Conservation (phyloP, 2,113 vertebrate species). For the Prietella phreatophila region DNA sequence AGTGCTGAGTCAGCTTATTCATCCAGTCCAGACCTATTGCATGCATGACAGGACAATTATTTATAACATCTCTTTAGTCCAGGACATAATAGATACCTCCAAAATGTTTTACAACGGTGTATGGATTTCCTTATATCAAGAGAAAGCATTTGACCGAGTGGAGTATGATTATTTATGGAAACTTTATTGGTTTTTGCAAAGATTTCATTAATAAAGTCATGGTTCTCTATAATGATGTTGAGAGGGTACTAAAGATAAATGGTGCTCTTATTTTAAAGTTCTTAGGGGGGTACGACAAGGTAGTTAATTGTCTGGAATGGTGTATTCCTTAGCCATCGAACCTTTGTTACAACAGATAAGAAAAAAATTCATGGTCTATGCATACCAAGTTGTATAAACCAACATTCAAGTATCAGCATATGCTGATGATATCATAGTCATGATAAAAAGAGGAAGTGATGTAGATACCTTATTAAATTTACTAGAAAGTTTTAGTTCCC, state of each 20-base stretch:
- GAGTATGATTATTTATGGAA: neutral
- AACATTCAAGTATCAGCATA: neutral
- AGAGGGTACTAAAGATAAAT: neutral
- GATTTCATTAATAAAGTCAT: neutral
- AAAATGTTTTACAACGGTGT: too few species aligned
- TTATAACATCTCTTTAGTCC: too few species aligned
- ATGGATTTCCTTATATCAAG: neutral
- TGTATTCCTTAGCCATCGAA: neutral
- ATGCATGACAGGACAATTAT: too few species aligned
- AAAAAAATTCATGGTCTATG: neutral
- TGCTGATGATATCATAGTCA: neutral
- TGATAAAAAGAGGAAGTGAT: neutral
- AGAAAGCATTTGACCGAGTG: neutral
- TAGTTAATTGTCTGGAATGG: neutral
- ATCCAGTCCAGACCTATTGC: too few species aligned
- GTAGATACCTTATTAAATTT: neutral
- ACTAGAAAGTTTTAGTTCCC: neutral
- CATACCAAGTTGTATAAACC: neutral
- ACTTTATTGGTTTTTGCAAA: neutral
- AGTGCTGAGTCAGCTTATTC: too few species aligned
- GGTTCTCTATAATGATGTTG: neutral
- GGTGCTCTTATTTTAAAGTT: neutral
- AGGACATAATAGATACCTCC: too few species aligned
- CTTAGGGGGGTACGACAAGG: neutral
- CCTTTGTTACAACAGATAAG: neutral